These are phyloP conservation scores for Tetramorium alpestre DNA, from an alignment of 1,140 invertebrate species.

Conservation along the genomic window DNA sequence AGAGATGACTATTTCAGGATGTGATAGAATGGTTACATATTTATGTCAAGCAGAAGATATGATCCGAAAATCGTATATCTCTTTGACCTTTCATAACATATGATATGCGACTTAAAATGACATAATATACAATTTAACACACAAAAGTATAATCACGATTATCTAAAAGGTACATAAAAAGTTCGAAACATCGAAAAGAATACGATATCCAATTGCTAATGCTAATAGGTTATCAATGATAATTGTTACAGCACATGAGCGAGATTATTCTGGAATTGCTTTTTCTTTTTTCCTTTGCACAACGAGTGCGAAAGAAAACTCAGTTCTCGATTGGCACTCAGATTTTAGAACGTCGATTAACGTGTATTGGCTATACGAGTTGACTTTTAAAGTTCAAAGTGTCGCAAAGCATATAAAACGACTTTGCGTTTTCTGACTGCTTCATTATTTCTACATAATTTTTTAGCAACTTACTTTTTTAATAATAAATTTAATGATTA, in stretches of 20 bases:
- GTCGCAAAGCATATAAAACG: not conserved
- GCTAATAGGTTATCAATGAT: not conserved
- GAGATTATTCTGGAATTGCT: not conserved
- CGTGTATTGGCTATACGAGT: not conserved
- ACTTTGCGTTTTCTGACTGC: not conserved
- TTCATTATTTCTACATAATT: not conserved
- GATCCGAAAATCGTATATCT: not conserved
- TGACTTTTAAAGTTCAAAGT: conserved; percentile 44
- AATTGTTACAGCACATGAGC: not conserved
- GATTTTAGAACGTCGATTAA: not conserved
- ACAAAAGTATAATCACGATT: not conserved
- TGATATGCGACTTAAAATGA: not conserved
- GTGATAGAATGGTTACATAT: not conserved
- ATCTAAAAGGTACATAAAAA: not conserved
- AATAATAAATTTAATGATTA: not conserved
- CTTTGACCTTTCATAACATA: not conserved
- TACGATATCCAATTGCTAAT: not conserved
- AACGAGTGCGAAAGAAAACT: not conserved
- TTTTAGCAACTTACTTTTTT: not conserved
- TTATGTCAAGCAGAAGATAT: not conserved
- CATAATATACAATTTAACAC: not conserved
- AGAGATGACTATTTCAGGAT: not conserved
- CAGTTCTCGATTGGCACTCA: not conserved
- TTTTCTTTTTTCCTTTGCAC: not conserved
- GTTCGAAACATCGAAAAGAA: not conserved